A percentile compares a stretch with the other conserved stretches of the same genome.
Evolutionary conservation across 2,113 vertebrate species (phyloP).

Genomic region (Hymenochirus boettgeri): DNA sequence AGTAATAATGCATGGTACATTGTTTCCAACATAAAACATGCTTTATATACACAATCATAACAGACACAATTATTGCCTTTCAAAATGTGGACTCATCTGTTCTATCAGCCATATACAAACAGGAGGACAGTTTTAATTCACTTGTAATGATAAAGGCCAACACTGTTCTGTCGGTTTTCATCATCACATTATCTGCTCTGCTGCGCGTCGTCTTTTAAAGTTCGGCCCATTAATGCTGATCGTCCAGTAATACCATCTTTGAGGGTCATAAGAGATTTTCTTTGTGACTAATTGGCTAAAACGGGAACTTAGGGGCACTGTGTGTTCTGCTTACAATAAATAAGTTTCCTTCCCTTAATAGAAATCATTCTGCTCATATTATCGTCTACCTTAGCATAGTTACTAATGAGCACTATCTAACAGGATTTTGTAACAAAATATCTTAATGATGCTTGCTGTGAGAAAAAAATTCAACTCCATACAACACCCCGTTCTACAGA

Average conservation of each 20-base stretch:
- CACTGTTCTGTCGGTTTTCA: not conserved
- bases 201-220: constrained; percentile 24
- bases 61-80: constrained; percentile 3
- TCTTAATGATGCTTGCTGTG: no score
- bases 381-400: constrained; percentile 59
- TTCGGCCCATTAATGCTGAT: constrained; percentile 37
- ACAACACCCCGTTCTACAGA: no score
- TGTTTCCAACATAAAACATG: no score
- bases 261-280: constrained; percentile 45
- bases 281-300: constrained; percentile 57
- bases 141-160: not conserved
- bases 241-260: constrained; percentile 48
- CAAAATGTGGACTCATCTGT: not conserved
- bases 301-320: constrained; percentile 47
- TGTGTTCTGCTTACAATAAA: constrained; percentile 54
- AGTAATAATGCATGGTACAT: no score
- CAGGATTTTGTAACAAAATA: constrained; percentile 30
- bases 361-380: constrained; percentile 55
- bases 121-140: not conserved
- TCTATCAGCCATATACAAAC: constrained; percentile 13
- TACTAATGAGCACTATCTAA: constrained; percentile 52
- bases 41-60: not conserved
- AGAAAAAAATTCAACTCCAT: no score
- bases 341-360: constrained; percentile 56
- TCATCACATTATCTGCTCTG: constrained; percentile 5